Percentiles rank a stretch among this genome's conserved stretches.
These are phyloP conservation scores for Sarcophilus harrisii DNA, from an alignment of 2,797 vertebrate genomes.

Conservation along the genomic window DNA sequence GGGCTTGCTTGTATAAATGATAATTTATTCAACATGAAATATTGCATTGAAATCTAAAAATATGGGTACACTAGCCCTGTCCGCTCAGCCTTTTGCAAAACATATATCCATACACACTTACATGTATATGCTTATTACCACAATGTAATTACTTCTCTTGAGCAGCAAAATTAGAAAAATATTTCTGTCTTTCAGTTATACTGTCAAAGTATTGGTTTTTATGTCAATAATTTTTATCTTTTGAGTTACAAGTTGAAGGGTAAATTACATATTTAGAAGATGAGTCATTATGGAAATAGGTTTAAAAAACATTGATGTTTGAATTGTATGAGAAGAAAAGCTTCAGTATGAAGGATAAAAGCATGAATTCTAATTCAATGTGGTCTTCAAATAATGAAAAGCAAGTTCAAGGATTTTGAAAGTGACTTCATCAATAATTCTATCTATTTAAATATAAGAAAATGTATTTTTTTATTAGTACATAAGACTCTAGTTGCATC, in stretches of 20 bases:
- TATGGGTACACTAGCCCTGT: slow-evolving; percentile 29
- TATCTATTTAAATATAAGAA: neutral
- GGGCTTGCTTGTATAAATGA: neutral
- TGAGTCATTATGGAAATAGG: slow-evolving; percentile 3
- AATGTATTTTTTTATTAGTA: neutral
- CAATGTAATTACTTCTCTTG: slow-evolving; percentile 22
- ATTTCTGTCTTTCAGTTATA: slow-evolving; percentile 34
- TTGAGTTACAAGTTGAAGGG: slow-evolving; percentile 39
- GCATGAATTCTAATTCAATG: slow-evolving; percentile 62
- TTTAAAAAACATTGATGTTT: slow-evolving; percentile 55
- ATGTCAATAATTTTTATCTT: slow-evolving; percentile 30
- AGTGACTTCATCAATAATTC: slow-evolving; percentile 44
- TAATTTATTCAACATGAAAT: neutral
- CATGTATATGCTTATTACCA: no score
- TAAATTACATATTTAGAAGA: slow-evolving; percentile 52
- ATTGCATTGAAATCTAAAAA: neutral
- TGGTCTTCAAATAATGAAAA: slow-evolving; percentile 45
- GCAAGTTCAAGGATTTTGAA: slow-evolving; percentile 46
- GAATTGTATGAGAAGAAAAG: slow-evolving; percentile 47
- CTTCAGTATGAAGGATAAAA: slow-evolving; percentile 49
- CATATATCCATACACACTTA: neutral
- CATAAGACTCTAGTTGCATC: neutral
- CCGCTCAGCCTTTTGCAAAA: slow-evolving; percentile 47
- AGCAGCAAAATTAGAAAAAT: neutral
- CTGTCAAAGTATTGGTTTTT: slow-evolving; percentile 47